These are phyloP conservation scores for Isichthys henryi DNA, from an alignment of 2,113 vertebrate species.

Conservation along the genomic window DNA sequence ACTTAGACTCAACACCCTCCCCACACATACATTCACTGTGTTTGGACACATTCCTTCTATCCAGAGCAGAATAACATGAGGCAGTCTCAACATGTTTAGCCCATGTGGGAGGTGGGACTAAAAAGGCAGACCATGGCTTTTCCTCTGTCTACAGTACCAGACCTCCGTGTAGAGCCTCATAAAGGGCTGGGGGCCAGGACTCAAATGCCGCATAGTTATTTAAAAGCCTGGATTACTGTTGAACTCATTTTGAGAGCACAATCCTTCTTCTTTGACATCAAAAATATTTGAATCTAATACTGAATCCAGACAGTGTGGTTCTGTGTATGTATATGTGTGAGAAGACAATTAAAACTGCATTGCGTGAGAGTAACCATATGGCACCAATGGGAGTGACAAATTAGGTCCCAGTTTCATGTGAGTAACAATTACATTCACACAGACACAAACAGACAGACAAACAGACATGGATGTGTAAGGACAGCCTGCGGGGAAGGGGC, in stretches of 20 bases:
- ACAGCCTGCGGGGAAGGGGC: background rate
- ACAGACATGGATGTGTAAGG: background rate
- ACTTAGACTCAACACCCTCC: constrained; percentile 52
- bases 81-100: constrained; percentile 56
- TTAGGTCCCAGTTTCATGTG: background rate
- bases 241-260: background rate
- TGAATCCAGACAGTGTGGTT: background rate
- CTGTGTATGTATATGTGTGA: background rate
- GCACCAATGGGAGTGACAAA: background rate
- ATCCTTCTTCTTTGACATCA: background rate
- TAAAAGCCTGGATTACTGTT: background rate
- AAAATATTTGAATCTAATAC: background rate
- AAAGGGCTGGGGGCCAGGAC: background rate
- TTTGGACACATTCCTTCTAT: constrained; percentile 62
- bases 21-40: constrained; percentile 33
- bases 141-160: constrained; percentile 27
- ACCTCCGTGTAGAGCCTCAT: background rate
- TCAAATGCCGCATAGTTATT: constrained; percentile 6
- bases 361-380: background rate
- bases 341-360: background rate
- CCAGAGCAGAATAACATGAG: constrained; percentile 50
- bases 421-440: background rate
- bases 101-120: constrained; percentile 23
- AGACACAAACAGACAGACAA: background rate
- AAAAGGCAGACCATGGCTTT: constrained; percentile 48